A percentile compares a stretch with the other conserved stretches of the same genome.
phyloP scores from a whole-genome alignment of 1,140 invertebrate genomes.

The Drosophila eugracilis region DNA sequence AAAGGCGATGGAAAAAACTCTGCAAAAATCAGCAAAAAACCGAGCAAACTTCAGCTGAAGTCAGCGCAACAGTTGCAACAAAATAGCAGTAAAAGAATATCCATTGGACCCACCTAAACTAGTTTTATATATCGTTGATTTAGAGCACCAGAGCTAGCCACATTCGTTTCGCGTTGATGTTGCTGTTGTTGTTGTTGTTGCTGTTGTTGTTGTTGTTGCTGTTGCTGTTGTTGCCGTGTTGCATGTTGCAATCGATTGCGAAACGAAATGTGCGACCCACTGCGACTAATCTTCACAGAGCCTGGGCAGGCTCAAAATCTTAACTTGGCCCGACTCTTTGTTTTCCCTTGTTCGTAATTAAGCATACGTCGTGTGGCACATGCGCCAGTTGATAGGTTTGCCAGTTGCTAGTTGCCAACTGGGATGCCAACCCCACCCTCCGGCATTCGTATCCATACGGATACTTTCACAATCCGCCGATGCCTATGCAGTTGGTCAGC shows the following conservation, averaged over 20 bases:
- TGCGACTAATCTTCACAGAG: slow-evolving; percentile 79
- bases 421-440: slow-evolving; percentile 66
- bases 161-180: slow-evolving; percentile 75
- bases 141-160: slow-evolving; percentile 71
- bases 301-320: slow-evolving; percentile 49
- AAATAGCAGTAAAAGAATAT: slow-evolving; percentile 83
- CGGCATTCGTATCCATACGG: slow-evolving; percentile 48
- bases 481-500: slow-evolving; percentile 75
- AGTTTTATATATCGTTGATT: slow-evolving; percentile 79
- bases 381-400: slow-evolving; percentile 16
- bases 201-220: slow-evolving; percentile 35
- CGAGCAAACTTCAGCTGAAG: slow-evolving; percentile 35
- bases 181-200: slow-evolving; percentile 29
- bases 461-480: slow-evolving; percentile 78
- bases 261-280: slow-evolving; percentile 83
- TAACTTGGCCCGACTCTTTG: slow-evolving; percentile 52
- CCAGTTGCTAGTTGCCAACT: slow-evolving; percentile 2
- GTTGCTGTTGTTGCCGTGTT: slow-evolving; percentile 57
- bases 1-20: slow-evolving; percentile 14
- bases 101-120: slow-evolving; percentile 84
- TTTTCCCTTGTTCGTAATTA: slow-evolving; percentile 77
- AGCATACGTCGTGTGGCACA: slow-evolving; percentile 82
- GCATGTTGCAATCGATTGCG: slow-evolving; percentile 83
- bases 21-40: slow-evolving; percentile 14
- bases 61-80: slow-evolving; percentile 61